Percentiles rank a stretch among this genome's conserved stretches.
These are phyloP conservation scores for Rhinichthys klamathensis DNA, from an alignment of 2,113 vertebrate genomes.

Conservation along the genomic window DNA sequence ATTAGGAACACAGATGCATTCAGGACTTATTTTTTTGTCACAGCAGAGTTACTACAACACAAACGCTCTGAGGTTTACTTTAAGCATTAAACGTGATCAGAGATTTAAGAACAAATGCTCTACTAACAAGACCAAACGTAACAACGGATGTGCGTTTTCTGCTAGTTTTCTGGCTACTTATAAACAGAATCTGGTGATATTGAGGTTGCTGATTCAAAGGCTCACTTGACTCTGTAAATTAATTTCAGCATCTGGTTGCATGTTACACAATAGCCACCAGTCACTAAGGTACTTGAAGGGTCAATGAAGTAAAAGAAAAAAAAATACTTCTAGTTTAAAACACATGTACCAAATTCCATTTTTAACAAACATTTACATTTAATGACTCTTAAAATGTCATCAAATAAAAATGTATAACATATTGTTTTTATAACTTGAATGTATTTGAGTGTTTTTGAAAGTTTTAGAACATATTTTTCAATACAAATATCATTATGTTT, in stretches of 20 bases:
- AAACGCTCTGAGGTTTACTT: not conserved
- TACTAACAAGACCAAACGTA: not conserved
- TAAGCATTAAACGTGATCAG: not conserved
- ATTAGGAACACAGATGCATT: not conserved
- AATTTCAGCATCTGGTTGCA: slow-evolving; percentile 10
- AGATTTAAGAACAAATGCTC: not conserved
- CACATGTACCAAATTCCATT: not conserved
- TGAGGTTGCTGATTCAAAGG: not conserved
- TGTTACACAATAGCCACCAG: not conserved
- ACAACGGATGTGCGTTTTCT: not conserved
- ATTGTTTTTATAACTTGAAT: too few species aligned
- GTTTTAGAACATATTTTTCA: too few species aligned
- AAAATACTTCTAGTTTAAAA: not conserved
- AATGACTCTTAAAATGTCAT: not conserved
- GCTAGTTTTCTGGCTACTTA: slow-evolving; percentile 17
- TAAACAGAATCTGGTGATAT: slow-evolving; percentile 10
- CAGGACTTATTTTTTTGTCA: not conserved
- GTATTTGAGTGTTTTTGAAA: too few species aligned
- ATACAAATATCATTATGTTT: not conserved
- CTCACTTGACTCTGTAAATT: slow-evolving; percentile 20
- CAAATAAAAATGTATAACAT: too few species aligned
- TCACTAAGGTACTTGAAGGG: too few species aligned
- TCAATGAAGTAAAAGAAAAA: not conserved
- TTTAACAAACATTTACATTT: not conserved
- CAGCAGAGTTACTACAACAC: not conserved